Conservation (phyloP, 2,888 invertebrate species). For the Eurois occulta region DNA sequence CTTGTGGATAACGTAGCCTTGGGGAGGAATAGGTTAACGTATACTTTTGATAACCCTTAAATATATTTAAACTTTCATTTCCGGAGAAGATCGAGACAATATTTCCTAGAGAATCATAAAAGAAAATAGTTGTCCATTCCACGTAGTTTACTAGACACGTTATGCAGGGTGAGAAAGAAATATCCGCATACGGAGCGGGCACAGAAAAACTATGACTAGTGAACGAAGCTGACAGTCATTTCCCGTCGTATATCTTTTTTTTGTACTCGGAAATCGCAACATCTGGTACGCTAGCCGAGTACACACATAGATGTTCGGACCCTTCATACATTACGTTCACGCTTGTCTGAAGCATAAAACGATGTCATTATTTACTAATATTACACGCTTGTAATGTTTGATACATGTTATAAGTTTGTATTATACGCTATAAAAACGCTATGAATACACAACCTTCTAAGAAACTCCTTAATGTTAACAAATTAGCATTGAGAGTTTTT, state of each 20-base stretch:
- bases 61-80: conserved; percentile 43
- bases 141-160: conserved; percentile 53
- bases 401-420: conserved; percentile 13
- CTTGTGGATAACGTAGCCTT: conserved; percentile 36
- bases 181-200: conserved; percentile 66
- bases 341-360: conserved; percentile 71
- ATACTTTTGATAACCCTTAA: conserved; percentile 28
- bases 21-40: conserved; percentile 14
- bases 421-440: too few species aligned
- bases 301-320: conserved; percentile 72
- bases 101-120: conserved; percentile 37
- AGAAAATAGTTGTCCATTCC: conserved; percentile 54
- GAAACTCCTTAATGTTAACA: neutral
- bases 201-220: conserved; percentile 82
- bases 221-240: conserved; percentile 84
- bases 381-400: conserved; percentile 63
- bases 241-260: conserved; percentile 86
- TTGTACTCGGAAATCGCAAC: conserved; percentile 85
- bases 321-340: conserved; percentile 71
- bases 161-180: conserved; percentile 64
- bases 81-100: conserved; percentile 10
- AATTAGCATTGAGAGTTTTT: neutral
- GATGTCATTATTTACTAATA: conserved; percentile 54
- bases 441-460: neutral
- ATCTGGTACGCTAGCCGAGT: conserved; percentile 80